Conservation (phyloP, 1,140 invertebrate genomes). For the Drosophila sechellia region DNA sequence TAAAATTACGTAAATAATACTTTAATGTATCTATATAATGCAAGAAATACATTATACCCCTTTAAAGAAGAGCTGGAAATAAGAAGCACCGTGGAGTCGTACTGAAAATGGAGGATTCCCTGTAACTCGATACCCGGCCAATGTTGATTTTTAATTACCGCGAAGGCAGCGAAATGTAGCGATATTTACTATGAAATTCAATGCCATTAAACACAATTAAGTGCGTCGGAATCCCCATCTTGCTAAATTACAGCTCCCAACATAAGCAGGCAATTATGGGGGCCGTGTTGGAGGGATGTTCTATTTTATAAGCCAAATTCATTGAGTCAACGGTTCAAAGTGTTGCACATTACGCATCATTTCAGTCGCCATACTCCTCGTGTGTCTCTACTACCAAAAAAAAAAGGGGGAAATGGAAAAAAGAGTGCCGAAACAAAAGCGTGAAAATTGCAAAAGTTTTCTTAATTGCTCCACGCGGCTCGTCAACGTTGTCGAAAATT, state of each 20-base stretch:
- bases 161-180: constrained; percentile 48
- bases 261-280: constrained; percentile 62
- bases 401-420: constrained; percentile 1
- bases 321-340: constrained; percentile 72
- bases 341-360: constrained; percentile 78
- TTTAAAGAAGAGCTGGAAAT: not conserved
- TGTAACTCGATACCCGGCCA: constrained; percentile 25
- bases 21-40: not conserved
- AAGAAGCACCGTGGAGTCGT: not conserved
- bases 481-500: constrained; percentile 68
- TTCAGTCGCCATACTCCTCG: constrained; percentile 28
- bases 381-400: constrained; percentile 12
- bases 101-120: not conserved
- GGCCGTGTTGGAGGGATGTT: not conserved
- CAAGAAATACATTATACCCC: not conserved
- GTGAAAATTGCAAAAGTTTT: constrained; percentile 81
- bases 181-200: constrained; percentile 76
- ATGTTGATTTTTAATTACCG: constrained; percentile 59
- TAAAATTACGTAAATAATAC: too few relatives aligned
- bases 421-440: constrained; percentile 66
- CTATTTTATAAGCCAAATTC: constrained; percentile 48
- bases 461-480: constrained; percentile 69
- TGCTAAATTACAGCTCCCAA: constrained; percentile 19
- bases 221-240: constrained; percentile 29
- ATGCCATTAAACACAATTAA: constrained; percentile 78